Evolutionary conservation across 2,888 invertebrate genomes (phyloP), one percentile per base, ranked within the genome.

Genomic region (Serrognathus titanus): DNA sequence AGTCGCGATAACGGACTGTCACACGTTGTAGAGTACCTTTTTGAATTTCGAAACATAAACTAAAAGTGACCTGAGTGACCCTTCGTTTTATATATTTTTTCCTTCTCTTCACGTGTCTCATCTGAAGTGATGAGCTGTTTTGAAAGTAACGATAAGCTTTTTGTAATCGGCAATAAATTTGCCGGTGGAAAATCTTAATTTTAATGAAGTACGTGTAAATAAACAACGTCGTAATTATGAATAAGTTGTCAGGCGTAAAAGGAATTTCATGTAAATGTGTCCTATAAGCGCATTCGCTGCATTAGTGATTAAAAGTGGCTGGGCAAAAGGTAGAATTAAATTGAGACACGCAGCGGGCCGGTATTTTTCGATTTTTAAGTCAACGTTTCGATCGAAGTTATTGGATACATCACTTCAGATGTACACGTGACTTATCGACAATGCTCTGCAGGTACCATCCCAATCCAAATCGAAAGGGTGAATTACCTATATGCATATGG

Each of bases 401-500:
- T 41, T 41, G n/a, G 2, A 41, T 11, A 16, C 13, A 41, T 8
- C 41, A 38, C 1, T 38, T 4, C 43, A 43, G 43, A 12, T 40
- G 24, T 7, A 11, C 12, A 40, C 40, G 43, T 43, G 43, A 43
- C 12, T 43, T 13, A 43, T 43, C 20, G 43, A 16, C n/a, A 43
- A 43, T 43, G 20, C 9, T 16, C 16, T 16, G 12, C 43, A 43
- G 43, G 43, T 43, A 16, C 16, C 13, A 43, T 43, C 43, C 12
- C 43, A 43, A 20, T 43, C 16, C 20, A 16, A 43, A 20, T 9
- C 16, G 20, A 43, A 13, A 16, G 43, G 10, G 43, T 43, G 16
- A 11, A 43, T 43, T 43, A 43, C 43, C 43, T 39, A 38, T 46
- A 36, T 52, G 37, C 37, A 53, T 31, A n/a, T 37, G 39, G 35